phyloP scores from a whole-genome alignment of 2,113 vertebrate species.

The Oreotrochilus melanogaster region DNA sequence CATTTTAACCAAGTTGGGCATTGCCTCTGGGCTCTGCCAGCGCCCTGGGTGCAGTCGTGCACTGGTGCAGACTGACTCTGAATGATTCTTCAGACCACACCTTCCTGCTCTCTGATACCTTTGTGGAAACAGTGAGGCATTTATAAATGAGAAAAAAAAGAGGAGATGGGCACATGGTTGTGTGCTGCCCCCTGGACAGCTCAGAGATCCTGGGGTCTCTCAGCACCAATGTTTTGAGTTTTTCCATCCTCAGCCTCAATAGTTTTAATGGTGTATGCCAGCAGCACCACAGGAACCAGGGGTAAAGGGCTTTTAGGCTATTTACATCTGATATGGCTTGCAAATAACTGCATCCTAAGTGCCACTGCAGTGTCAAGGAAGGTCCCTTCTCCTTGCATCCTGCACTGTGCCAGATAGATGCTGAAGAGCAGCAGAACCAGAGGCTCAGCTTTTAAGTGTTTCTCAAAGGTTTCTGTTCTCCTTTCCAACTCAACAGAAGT shows the following conservation, averaged over 20 bases:
- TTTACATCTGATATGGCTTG: neutral
- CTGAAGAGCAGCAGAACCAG: neutral
- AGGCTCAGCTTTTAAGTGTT: neutral
- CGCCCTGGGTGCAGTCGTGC: neutral
- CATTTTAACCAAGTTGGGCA: neutral
- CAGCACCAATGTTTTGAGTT: accelerated
- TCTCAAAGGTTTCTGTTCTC: neutral
- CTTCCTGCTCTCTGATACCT: neutral
- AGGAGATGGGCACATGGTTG: accelerated
- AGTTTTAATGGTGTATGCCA: neutral
- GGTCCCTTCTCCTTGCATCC: neutral
- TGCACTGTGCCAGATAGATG: accelerated
- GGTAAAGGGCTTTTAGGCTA: neutral
- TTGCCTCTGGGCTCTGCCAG: neutral
- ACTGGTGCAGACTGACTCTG: neutral
- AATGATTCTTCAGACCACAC: neutral
- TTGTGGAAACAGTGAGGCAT: neutral
- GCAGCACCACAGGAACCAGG: neutral
- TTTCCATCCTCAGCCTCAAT: neutral
- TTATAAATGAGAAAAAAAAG: neutral
- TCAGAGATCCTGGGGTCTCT: neutral
- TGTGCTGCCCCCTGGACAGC: neutral
- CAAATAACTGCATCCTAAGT: neutral
- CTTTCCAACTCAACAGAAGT: neutral
- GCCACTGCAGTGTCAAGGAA: accelerated